Evolutionary conservation across 2,888 invertebrate genomes (phyloP).

Genomic region (Drosophila niveifrons): DNA sequence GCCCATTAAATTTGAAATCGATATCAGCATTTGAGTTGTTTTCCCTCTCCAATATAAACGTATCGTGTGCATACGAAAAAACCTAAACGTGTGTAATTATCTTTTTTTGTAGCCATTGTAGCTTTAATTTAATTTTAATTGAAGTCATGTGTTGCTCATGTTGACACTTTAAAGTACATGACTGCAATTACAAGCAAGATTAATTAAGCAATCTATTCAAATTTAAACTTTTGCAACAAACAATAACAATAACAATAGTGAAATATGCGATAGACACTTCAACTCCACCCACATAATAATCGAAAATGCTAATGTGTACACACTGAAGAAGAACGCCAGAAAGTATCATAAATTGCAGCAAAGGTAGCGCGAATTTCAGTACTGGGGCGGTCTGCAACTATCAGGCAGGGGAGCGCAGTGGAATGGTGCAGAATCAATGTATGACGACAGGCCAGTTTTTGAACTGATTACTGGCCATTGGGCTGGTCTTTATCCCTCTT

Average conservation of each 20-base stretch:
- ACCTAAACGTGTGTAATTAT: background rate
- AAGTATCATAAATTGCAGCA: slow-evolving; percentile 7
- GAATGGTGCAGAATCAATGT: slow-evolving; percentile 11
- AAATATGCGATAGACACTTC: background rate
- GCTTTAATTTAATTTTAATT: background rate
- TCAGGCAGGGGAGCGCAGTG: background rate
- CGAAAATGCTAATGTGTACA: slow-evolving; percentile 6
- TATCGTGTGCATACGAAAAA: background rate
- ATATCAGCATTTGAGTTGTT: background rate
- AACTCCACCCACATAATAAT: slow-evolving; percentile 52
- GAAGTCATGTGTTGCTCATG: background rate
- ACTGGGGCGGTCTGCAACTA: background rate
- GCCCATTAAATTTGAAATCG: background rate
- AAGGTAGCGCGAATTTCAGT: background rate
- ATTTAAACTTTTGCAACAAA: background rate
- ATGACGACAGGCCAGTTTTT: slow-evolving; percentile 40
- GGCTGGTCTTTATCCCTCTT: slow-evolving; percentile 75
- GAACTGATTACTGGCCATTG: slow-evolving; percentile 68
- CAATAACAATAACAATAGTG: background rate
- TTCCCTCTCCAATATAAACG: background rate
- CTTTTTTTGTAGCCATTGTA: background rate
- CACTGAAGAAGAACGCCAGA: slow-evolving; percentile 1
- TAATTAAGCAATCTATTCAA: background rate
- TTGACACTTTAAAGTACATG: background rate
- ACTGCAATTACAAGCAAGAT: background rate